Base-by-base conservation (phyloP, 2,888 invertebrate species). In the Argyra leucocephala region DNA sequence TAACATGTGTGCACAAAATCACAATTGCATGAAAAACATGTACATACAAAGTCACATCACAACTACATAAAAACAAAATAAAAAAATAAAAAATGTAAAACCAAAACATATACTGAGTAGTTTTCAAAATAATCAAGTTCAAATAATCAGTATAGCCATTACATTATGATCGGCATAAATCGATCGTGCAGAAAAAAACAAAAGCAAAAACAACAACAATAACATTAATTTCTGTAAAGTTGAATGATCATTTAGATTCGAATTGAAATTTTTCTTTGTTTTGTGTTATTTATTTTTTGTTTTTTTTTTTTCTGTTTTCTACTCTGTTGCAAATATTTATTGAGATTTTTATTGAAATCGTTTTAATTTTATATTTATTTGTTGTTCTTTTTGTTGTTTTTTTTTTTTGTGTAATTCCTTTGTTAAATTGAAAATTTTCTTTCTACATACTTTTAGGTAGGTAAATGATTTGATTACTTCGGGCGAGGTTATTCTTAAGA, bases 221-320 rank as follows among this genome's bases (percentile, higher is more conserved):
- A 48, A 48, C 18, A 48, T 12, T 15, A 48, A 18, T 48, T n/a
- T 48, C 48, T 48, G 48, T 31, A 31, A 31, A 48, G 48, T 48
- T n/a, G 48, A 48, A 48, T 48, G 48, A 48, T 48, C n/a, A 48
- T 48, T 48, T 48, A 48, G 48, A 48, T 48, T 48, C 18, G 48
- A 48, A 48, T 18, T 18, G 15, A 48, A 18, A 18, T 48, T 48
- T 18, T 5, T 48, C 18, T 1, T 2, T 48, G 5, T 48, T 48
- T 48, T 48, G 12, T 31, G 7, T 31, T 6, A 6, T 26, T 26
- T 26, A 4, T 26, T 26, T 26, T 26, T 26, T 26, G 4, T 26
- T 26, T 26, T 26, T 7, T 26, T 7, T 4, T 26, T 26, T 26
- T 26, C 7, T 2, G 31, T 31, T 10, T 26, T 6, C 3, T 48